Evolutionary conservation across 2,113 vertebrate species (phyloP).

Genomic region (Nibea coibor): DNA sequence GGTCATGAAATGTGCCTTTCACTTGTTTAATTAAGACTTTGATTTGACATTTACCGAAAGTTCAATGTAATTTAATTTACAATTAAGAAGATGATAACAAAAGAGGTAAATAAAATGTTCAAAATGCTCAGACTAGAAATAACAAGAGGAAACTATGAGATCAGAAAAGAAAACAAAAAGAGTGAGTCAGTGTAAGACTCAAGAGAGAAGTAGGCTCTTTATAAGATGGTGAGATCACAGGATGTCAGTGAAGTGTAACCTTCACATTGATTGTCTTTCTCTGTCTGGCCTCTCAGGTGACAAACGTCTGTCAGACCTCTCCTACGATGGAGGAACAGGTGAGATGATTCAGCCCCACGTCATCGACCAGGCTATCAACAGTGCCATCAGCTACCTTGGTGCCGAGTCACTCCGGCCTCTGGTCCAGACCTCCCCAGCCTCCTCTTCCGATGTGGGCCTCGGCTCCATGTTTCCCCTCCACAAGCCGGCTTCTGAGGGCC

Average conservation of each 20-base stretch:
- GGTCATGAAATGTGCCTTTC: conserved; percentile 7
- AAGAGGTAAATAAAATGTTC: not conserved
- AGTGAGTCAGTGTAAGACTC: conserved; percentile 10
- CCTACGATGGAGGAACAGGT: conserved; percentile 86
- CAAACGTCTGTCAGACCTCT: conserved; percentile 91
- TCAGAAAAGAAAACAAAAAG: not conserved
- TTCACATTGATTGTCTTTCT: conserved; percentile 41
- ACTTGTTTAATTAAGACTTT: not conserved
- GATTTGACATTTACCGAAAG: not conserved
- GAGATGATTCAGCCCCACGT: conserved; percentile 96
- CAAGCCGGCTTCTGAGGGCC: conserved; percentile 84
- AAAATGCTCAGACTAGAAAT: not conserved
- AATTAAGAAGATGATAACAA: not conserved
- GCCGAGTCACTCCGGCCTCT: conserved; percentile 96
- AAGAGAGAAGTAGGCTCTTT: conserved; percentile 4
- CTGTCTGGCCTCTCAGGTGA: conserved; percentile 86
- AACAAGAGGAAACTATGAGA: not conserved
- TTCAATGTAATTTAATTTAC: conserved; percentile 10
- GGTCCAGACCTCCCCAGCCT: conserved; percentile 92
- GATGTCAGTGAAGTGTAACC: conserved; percentile 3
- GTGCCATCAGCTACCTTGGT: conserved; percentile 96
- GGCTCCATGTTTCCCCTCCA: conserved; percentile 91
- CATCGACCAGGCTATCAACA: conserved; percentile 99
- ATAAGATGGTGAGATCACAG: conserved; percentile 3
- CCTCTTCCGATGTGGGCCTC: conserved; percentile 87